phyloP scores from a whole-genome alignment of 2,797 vertebrate genomes.

The Schizothorax lantsangensis region DNA sequence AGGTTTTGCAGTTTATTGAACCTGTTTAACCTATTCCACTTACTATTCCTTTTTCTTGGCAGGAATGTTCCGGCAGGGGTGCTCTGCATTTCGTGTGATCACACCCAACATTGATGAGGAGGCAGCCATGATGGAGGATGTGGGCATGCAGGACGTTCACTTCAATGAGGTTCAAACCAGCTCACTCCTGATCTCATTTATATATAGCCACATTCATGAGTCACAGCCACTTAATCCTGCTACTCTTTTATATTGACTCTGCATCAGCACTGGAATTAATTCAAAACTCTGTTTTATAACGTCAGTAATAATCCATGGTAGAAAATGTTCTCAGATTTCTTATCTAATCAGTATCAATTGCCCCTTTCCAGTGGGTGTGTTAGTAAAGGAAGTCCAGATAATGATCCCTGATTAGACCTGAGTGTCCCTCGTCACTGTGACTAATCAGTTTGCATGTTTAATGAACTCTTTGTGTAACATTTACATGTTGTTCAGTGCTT shows the following conservation, averaged over 20 bases:
- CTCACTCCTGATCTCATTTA: not conserved
- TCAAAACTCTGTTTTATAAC: conserved; percentile 10
- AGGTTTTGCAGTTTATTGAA: not conserved
- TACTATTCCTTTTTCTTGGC: not conserved
- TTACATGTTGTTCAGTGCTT: not conserved
- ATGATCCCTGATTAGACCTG: not conserved
- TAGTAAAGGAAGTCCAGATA: conserved; percentile 26
- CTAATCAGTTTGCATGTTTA: not conserved
- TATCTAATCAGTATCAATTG: conserved; percentile 66
- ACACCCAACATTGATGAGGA: conserved; percentile 99
- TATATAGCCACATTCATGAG: not conserved
- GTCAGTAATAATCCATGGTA: conserved; percentile 5
- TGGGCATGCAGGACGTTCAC: conserved; percentile 98
- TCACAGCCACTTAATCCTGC: not conserved
- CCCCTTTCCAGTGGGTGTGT: conserved; percentile 13
- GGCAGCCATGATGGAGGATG: conserved; percentile 99
- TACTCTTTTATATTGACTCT: not conserved
- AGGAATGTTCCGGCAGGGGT: conserved; percentile 97
- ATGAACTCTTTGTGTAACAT: conserved; percentile 9
- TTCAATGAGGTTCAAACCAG: conserved; percentile 88
- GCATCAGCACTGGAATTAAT: not conserved
- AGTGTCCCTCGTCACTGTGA: not conserved
- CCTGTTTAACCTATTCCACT: not conserved
- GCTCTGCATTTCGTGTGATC: conserved; percentile 91
- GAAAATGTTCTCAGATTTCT: conserved; percentile 42